A percentile compares a stretch with the other conserved stretches of the same genome.
Conservation (phyloP, 2,797 vertebrate species). For the Falco cherrug region DNA sequence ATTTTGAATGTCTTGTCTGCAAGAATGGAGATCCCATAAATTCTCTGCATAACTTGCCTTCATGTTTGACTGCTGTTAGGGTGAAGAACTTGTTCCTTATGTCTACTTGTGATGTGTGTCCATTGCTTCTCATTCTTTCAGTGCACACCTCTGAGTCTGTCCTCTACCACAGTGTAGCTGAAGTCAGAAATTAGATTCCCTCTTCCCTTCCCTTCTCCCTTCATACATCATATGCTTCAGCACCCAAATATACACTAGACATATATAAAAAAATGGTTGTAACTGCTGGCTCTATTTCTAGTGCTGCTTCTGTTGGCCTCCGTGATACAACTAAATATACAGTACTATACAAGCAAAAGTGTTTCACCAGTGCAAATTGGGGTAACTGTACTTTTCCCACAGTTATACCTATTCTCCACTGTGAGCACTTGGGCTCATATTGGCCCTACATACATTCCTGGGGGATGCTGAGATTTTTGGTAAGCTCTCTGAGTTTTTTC, state of each 20-base stretch:
- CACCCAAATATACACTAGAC: background rate
- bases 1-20: background rate
- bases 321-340: background rate
- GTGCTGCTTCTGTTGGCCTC: background rate
- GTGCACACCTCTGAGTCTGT: background rate
- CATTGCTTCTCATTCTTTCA: background rate
- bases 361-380: background rate
- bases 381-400: background rate
- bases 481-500: background rate
- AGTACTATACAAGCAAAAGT: background rate
- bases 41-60: background rate
- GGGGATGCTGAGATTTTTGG: background rate
- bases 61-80: background rate
- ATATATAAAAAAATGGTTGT: background rate
- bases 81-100: background rate
- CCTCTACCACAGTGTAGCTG: background rate
- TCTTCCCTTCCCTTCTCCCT: too few species aligned
- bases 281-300: background rate
- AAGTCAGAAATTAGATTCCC: background rate
- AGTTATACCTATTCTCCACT: too few species aligned
- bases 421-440: background rate
- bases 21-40: background rate
- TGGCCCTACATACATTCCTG: background rate
- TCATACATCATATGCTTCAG: background rate
- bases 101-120: background rate